phyloP scores from a whole-genome alignment of 2,113 vertebrate species.

The Spilogale gracilis region DNA sequence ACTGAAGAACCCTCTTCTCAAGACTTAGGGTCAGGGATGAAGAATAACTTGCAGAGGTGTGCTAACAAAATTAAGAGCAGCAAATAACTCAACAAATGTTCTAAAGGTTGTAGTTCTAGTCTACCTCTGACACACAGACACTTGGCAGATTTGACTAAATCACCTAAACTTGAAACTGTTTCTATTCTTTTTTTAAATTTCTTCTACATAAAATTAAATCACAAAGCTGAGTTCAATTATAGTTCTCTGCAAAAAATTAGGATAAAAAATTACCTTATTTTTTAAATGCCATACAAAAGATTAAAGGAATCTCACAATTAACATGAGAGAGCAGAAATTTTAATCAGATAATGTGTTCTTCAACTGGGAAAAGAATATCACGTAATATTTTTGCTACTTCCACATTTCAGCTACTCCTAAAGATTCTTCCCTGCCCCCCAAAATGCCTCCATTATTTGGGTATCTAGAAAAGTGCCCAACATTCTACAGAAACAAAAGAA shows the following conservation, averaged over 20 bases:
- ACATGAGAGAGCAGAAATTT: not conserved
- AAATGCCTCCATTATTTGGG: not conserved
- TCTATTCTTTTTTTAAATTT: not conserved
- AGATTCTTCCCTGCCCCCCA: not conserved
- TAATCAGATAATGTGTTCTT: not conserved
- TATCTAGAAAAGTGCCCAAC: not conserved
- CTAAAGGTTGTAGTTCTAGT: not conserved
- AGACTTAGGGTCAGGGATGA: not conserved
- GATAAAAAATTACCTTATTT: not conserved
- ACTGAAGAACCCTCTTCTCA: not conserved
- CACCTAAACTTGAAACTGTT: not conserved
- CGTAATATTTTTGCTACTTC: not conserved
- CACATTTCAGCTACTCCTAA: not conserved
- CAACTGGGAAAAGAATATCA: not conserved
- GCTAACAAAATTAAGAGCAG: not conserved
- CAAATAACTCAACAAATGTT: not conserved
- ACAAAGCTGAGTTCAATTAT: not conserved
- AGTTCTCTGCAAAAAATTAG: not conserved
- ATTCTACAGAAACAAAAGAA: not conserved
- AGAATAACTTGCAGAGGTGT: not conserved
- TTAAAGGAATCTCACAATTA: not conserved
- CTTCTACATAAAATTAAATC: slow-evolving; percentile 37
- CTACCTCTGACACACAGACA: not conserved
- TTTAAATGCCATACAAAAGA: slow-evolving; percentile 4
- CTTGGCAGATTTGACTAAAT: not conserved